These are phyloP conservation scores for Prionailurus viverrinus DNA, from an alignment of 2,113 vertebrate species.

Conservation along the genomic window DNA sequence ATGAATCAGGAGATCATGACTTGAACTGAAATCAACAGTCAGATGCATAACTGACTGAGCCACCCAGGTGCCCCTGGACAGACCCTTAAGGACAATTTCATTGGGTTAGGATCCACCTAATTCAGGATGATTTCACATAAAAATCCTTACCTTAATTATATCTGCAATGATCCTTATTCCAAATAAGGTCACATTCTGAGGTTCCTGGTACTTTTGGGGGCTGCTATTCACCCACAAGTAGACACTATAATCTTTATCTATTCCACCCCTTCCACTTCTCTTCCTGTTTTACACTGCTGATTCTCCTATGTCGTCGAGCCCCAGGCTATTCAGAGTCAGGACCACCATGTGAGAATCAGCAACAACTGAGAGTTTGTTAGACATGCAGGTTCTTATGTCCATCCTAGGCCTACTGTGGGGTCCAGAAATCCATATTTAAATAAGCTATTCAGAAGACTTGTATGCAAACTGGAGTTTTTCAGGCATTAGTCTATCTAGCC, in stretches of 20 bases:
- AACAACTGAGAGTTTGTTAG: background rate
- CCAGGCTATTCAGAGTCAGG: background rate
- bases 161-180: background rate
- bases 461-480: background rate
- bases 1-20: too few species aligned
- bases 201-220: background rate
- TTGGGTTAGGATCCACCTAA: background rate
- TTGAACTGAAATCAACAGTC: too few species aligned
- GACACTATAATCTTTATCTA: background rate
- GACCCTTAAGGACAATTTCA: background rate
- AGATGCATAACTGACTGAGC: too few species aligned
- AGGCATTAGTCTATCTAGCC: background rate
- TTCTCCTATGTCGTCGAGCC: background rate
- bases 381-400: background rate
- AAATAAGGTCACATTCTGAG: background rate
- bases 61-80: background rate
- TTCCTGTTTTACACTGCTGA: background rate
- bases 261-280: background rate
- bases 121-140: background rate
- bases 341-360: background rate
- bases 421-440: background rate
- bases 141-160: background rate
- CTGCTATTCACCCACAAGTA: background rate
- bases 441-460: background rate
- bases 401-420: background rate